These are phyloP conservation scores for Lasioglossum figueresi DNA, from an alignment of 2,888 invertebrate species.

Conservation along the genomic window DNA sequence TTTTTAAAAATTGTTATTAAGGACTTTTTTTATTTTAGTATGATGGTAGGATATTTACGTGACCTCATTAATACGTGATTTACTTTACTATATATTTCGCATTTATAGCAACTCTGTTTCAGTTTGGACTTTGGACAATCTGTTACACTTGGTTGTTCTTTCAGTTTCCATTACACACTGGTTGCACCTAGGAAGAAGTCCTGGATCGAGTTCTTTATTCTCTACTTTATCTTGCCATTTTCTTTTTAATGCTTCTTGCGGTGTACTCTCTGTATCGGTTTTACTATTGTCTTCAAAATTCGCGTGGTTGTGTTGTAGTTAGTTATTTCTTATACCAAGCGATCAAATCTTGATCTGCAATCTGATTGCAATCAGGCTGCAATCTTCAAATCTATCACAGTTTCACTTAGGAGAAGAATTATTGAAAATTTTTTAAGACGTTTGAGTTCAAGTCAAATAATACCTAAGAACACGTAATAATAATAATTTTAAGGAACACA, in stretches of 20 bases:
- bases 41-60: too few relatives aligned
- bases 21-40: too few relatives aligned
- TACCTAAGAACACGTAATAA: too few relatives aligned
- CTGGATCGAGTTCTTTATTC: neutral
- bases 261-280: neutral
- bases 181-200: neutral
- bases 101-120: neutral
- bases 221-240: neutral
- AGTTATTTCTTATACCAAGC: neutral
- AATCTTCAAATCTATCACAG: too few relatives aligned
- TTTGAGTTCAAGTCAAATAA: too few relatives aligned
- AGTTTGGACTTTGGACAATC: neutral
- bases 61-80: neutral
- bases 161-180: conserved; percentile 4
- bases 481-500: too few relatives aligned
- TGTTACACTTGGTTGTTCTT: conserved; percentile 1
- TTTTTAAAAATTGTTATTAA: too few relatives aligned
- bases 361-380: too few relatives aligned
- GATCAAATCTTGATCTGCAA: neutral
- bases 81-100: neutral
- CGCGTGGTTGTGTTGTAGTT: neutral
- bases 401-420: too few relatives aligned
- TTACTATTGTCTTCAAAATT: neutral
- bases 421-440: too few relatives aligned
- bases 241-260: neutral